Base-by-base conservation (phyloP, 1,140 invertebrate genomes). In the Pararge aegeria region DNA sequence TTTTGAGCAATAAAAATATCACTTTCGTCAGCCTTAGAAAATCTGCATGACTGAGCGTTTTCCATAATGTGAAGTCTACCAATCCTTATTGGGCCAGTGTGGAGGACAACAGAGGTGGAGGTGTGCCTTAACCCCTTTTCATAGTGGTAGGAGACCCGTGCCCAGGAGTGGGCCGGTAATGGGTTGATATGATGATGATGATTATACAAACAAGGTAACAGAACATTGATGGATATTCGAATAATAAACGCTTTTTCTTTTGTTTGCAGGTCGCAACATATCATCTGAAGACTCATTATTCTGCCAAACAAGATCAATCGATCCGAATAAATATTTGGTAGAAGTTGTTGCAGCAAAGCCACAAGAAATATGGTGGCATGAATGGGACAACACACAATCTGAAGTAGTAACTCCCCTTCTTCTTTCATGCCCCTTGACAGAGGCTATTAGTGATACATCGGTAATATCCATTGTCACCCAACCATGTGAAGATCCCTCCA, bases 301-400 rank as follows among this genome's bases (percentile, higher is more conserved):
- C 59, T 91, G 90, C 60, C 89, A 90, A 69, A 90, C 83, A 4
- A 79, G 87, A 20, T 57, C 75, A 9, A 15, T 65, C 2, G 70
- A 78, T 50, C 21, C 61, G 13, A 61, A 75, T 16, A 79, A 86
- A 46, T 66, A 75, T 49, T 71, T 71, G 1, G 78, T 89, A 3
- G 84, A 89, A 72, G 84, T 90, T 0, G 87, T 91, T 0, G 84
- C 82, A 54, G 90, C 87, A 1, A 90, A 86, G 54, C 73, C 81
- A 29, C 64, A 84, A 18, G 84, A 89, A 61, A 90, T 91, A 21
- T 91, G 90, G 90, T 89, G 83, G 83, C 78, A 82, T 27, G 77
- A 87, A 40, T 91, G 90, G 90, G 90, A 91, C 53, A 66, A 66
- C 10, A 64, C 46, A 10, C 73, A 75, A 6, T 27, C 38, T 9